Base-by-base conservation (phyloP, 2,888 invertebrate species). In the Ephialtes manifestator region DNA sequence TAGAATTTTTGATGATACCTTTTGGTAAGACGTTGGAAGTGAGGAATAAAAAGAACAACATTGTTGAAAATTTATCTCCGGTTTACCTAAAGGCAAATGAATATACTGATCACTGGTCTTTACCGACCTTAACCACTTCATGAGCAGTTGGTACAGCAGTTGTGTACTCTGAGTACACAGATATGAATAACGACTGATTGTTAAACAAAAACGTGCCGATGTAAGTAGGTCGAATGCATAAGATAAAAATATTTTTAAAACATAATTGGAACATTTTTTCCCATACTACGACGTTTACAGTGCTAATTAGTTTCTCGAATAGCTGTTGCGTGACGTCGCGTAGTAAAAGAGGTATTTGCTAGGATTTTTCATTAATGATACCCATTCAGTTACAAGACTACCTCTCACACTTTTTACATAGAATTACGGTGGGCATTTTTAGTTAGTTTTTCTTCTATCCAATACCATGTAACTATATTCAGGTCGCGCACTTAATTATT, bases 401-500 rank as follows among this genome's bases (percentile, higher is more conserved):
- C 4, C 46, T 43, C 18, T 43, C 43, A 55, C 8, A 20, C 20
- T 46, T 46, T 28, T 60, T 60, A 24, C 55, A 11, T 18, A 28
- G 28, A 55, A 60, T 70, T 60, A 43, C 63, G 53, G 51, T 58
- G n/a, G 51, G 39, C 39, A 28, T 65, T 28, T 48, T n/a, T 20
- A 11, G 35, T 51, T 35, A 39, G 15, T 74, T 67, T 46, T 13
- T 24, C 28, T 65, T 20, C 63, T 68, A 39, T 63, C 58, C 39
- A 51, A 71, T 71, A 28, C 35, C 18, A 53, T 31, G 55, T 55
- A 43, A 68, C 43, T 67, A 39, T 15, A 58, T 48, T 39, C 43
- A 2, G 18, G 60, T 83, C 74, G 78, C 74, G 78, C 67, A 51
- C 65, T 67, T 28, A 35, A 55, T 18, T 46, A 67, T 55, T n/a